Conservation (phyloP, 2,113 vertebrate genomes). For the Rhinolophus ferrumequinum region DNA sequence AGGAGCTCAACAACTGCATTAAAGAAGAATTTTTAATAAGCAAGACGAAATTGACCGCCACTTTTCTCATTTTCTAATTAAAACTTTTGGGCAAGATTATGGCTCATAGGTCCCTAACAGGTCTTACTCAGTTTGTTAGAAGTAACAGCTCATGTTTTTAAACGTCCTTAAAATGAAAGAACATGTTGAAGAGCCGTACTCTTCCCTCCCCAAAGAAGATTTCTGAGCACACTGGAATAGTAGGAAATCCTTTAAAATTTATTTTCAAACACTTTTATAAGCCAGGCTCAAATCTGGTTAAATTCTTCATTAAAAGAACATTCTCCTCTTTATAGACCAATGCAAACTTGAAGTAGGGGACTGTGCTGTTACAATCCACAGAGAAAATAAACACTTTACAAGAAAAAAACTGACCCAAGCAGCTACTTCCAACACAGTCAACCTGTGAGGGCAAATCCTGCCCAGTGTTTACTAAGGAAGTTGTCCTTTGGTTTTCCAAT, state of each 20-base stretch:
- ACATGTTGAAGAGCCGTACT: background rate
- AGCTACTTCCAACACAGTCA: slow-evolving; percentile 24
- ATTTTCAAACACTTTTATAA: slow-evolving; percentile 42
- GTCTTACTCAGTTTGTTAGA: slow-evolving; percentile 41
- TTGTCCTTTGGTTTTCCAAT: background rate
- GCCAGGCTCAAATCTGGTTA: slow-evolving; percentile 1
- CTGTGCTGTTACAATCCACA: slow-evolving; percentile 2
- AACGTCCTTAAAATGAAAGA: slow-evolving; percentile 59
- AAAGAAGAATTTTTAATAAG: slow-evolving; percentile 45
- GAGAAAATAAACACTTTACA: slow-evolving; percentile 40
- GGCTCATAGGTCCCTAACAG: slow-evolving; percentile 27
- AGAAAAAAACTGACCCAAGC: background rate
- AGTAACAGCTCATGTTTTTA: slow-evolving; percentile 36
- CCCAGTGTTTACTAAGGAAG: slow-evolving; percentile 6
- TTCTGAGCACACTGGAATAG: slow-evolving; percentile 26
- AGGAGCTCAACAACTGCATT: background rate
- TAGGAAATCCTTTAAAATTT: slow-evolving; percentile 30
- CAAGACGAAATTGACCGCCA: background rate
- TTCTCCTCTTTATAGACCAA: slow-evolving; percentile 22
- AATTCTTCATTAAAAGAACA: slow-evolving; percentile 32
- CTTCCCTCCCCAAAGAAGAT: slow-evolving; percentile 23
- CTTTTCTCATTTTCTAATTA: slow-evolving; percentile 56
- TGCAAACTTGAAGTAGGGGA: background rate
- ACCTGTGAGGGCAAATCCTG: slow-evolving; percentile 22
- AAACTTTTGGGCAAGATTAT: slow-evolving; percentile 54